These are phyloP conservation scores for Tenualosa thibaudeaui DNA, from an alignment of 2,797 vertebrate species.

Conservation along the genomic window DNA sequence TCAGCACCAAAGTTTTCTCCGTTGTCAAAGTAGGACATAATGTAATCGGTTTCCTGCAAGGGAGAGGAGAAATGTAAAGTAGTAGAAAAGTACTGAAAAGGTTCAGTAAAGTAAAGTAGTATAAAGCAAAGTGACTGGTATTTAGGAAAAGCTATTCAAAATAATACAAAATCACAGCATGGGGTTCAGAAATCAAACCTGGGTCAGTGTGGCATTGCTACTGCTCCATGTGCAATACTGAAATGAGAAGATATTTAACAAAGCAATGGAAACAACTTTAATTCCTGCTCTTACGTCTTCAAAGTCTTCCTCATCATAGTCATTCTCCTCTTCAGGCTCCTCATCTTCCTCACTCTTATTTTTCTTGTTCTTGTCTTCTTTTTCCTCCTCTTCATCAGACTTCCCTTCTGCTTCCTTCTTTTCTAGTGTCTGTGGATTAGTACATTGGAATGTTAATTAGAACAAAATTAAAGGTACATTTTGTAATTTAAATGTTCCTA, in stretches of 20 bases:
- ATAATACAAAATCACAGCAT: too few species aligned
- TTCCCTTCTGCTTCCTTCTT: conserved; percentile 73
- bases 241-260: neutral
- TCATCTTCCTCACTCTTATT: conserved; percentile 68
- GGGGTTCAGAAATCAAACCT: too few species aligned
- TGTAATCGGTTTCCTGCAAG: conserved; percentile 61
- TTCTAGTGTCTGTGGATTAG: conserved; percentile 65
- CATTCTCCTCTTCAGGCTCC: conserved; percentile 71
- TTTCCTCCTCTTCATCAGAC: conserved; percentile 75
- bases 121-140: too few species aligned
- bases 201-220: too few species aligned
- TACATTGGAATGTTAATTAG: neutral
- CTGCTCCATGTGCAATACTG: too few species aligned
- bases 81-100: too few species aligned
- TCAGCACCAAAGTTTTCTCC: conserved; percentile 85
- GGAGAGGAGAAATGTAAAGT: neutral
- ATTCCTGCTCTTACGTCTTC: conserved; percentile 70
- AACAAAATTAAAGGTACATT: neutral
- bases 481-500: neutral
- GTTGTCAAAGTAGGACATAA: conserved; percentile 91
- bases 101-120: too few species aligned
- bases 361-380: conserved; percentile 71
- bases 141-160: too few species aligned
- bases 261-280: neutral
- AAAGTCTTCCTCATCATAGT: conserved; percentile 78